These are phyloP conservation scores for Phrynocephalus versicolor DNA, from an alignment of 2,113 vertebrate genomes.

Conservation along the genomic window DNA sequence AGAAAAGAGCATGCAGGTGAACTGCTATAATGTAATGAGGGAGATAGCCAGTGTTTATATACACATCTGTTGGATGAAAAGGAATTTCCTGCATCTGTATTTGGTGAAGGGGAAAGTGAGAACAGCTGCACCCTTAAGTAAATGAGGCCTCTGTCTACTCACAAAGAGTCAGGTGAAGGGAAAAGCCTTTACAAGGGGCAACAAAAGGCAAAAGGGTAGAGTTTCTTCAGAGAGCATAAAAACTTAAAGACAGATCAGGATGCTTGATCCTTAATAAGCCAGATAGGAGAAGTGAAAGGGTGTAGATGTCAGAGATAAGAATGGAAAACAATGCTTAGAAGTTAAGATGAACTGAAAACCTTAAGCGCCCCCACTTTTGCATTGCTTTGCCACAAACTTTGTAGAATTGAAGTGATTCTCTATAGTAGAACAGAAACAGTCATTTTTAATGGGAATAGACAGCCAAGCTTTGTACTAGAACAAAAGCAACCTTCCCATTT, in stretches of 20 bases:
- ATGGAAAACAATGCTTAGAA: background rate
- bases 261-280: background rate
- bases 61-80: no score
- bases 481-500: background rate
- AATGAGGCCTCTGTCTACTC: no score
- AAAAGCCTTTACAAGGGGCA: no score
- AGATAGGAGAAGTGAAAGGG: background rate
- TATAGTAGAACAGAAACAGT: conserved; percentile 19
- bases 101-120: no score
- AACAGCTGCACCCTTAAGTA: no score
- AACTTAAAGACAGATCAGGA: background rate
- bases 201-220: no score
- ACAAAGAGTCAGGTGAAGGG: no score
- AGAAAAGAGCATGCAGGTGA: no score
- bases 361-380: background rate
- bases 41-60: no score
- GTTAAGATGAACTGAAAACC: conserved; percentile 6
- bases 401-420: background rate
- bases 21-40: no score
- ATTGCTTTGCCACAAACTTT: background rate
- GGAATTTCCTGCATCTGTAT: no score
- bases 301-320: background rate
- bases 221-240: no score
- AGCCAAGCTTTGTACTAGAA: background rate
- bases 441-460: background rate